Percentiles rank a stretch among this genome's conserved stretches.
Conservation (phyloP, 2,797 vertebrate genomes). For the Caiman crocodilus region DNA sequence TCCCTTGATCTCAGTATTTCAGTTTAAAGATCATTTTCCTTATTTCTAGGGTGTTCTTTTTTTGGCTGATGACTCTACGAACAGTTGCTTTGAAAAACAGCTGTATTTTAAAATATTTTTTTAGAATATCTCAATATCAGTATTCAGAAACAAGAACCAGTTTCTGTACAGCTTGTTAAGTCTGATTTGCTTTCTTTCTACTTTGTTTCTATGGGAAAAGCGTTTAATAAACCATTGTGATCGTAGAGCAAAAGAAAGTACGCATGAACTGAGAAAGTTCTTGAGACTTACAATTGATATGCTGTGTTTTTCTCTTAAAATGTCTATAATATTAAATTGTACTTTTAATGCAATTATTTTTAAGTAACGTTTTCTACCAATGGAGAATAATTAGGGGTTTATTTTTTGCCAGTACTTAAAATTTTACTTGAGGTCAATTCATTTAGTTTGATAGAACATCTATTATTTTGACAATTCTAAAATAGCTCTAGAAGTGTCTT, state of each 20-base stretch:
- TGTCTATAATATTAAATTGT: constrained; percentile 48
- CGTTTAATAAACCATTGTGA: constrained; percentile 34
- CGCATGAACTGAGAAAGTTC: constrained; percentile 40
- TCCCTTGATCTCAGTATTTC: not conserved
- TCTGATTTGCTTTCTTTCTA: constrained; percentile 57
- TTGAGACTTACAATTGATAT: not conserved
- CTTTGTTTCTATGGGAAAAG: constrained; percentile 32
- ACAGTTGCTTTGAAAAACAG: not conserved
- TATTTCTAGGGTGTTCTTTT: constrained; percentile 1
- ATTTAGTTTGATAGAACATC: constrained; percentile 42
- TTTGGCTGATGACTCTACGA: not conserved
- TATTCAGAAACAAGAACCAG: constrained; percentile 43
- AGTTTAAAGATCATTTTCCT: not conserved
- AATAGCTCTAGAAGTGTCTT: not conserved
- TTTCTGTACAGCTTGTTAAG: constrained; percentile 57
- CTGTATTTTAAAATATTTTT: not conserved
- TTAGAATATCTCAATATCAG: constrained; percentile 27
- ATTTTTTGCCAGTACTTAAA: constrained; percentile 63
- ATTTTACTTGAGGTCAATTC: constrained; percentile 34
- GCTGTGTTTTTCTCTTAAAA: constrained; percentile 26
- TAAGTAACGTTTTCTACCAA: constrained; percentile 49
- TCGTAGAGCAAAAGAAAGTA: not conserved
- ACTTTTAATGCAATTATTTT: constrained; percentile 32
- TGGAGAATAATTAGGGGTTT: constrained; percentile 55
- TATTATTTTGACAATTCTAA: constrained; percentile 55